Conservation (phyloP, 2,113 vertebrate genomes). For the Craseonycteris thonglongyai region DNA sequence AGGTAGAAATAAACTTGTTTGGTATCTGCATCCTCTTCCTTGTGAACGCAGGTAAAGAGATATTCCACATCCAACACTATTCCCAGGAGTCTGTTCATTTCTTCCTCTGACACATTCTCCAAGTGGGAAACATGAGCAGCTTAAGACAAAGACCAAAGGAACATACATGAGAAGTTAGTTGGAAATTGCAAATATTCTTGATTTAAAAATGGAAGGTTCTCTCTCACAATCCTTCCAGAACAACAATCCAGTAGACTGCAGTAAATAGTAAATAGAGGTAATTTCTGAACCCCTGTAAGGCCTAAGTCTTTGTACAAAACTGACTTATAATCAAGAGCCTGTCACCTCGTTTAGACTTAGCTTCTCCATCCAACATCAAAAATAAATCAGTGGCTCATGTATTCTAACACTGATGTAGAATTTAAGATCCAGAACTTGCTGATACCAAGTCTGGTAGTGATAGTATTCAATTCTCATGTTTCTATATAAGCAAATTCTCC, state of each 20-base stretch:
- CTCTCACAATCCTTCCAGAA: neutral
- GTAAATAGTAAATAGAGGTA: neutral
- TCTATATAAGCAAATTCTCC: neutral
- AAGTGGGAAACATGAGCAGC: constrained; percentile 97
- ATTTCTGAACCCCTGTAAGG: neutral
- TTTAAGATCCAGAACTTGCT: neutral
- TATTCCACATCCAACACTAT: constrained; percentile 98
- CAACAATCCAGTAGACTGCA: neutral
- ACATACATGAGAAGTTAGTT: neutral
- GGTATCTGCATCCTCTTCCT: constrained; percentile 98
- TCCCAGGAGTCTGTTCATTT: constrained; percentile 95
- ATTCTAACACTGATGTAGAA: neutral
- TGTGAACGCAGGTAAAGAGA: constrained; percentile 97
- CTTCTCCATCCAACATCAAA: neutral
- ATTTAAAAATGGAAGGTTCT: neutral
- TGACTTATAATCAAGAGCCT: neutral
- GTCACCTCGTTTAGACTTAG: neutral
- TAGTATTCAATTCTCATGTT: neutral
- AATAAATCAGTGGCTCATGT: neutral
- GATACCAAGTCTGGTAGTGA: neutral
- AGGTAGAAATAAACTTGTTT: constrained; percentile 99
- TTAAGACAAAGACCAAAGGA: constrained; percentile 66
- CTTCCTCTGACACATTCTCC: constrained; percentile 96
- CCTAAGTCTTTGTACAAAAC: neutral
- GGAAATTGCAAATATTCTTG: neutral